Base-by-base conservation (phyloP, 2,113 vertebrate species). In the Channa maculata region DNA sequence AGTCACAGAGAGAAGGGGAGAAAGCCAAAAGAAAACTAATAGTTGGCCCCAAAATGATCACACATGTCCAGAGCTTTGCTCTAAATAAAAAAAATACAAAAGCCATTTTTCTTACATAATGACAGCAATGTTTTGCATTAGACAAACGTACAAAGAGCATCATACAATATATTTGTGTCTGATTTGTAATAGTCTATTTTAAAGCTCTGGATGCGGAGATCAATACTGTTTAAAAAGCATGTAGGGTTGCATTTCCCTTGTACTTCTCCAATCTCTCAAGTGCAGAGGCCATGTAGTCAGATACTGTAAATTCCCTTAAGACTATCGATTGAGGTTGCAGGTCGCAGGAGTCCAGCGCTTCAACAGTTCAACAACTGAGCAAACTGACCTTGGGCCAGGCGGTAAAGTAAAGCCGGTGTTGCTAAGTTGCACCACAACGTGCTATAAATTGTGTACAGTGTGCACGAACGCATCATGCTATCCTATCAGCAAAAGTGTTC, bases 251-350 rank as follows among this genome's bases (percentile, higher is more conserved):
- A 87, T 88, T 87, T 89, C 86, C 85, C 80, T 67, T 72, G 77
- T 78, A 58, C 74, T 61, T 81, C 85, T 87, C 83, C 84, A 89
- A 82, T 90, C 84, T 84, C 88, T 75, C 62, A 49, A 78, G 77
- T 81, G 81, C 79, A 89, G 80, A 82, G 78, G 85, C 86, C 86
- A 49, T 74, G 88, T 72, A 91, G 83, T 74, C 78, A 86, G 87
- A 92, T 89, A 86, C 85, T 75, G 80, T 74, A 85, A 90, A 89
- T 81, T 87, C 87, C 84, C 71, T 82, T 72, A 80, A 89, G 86
- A 57, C 80, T 75, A 92, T 94, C 60, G 87, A 92, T 93, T 88
- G 62, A 2, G 64, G 76, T 75, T 78, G 83, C 86, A 83, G 86
- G 88, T 86, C 78, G 65, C 75, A 24, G 60, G 80, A 80, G 83